A percentile compares a stretch with the other conserved stretches of the same genome.
These are phyloP conservation scores for Serrognathus titanus DNA, from an alignment of 2,888 invertebrate species.

Conservation along the genomic window DNA sequence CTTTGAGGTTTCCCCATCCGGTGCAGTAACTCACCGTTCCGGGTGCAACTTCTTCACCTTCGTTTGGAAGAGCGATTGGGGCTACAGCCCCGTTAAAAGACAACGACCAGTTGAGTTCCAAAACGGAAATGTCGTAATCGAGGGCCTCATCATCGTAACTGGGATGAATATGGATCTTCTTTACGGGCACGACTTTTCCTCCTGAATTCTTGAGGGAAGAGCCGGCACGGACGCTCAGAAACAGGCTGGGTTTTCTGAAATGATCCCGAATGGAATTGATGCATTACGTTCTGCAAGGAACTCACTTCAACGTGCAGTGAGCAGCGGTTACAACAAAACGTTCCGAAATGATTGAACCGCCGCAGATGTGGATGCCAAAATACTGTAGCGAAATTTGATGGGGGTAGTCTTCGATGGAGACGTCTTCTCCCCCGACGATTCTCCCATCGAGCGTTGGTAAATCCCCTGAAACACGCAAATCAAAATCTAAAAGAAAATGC, in stretches of 20 bases:
- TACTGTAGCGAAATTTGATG: constrained; percentile 28
- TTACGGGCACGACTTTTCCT: constrained; percentile 19
- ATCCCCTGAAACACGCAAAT: no score
- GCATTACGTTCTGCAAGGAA: neutral
- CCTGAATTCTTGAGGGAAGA: constrained; percentile 15
- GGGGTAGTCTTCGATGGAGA: constrained; percentile 27
- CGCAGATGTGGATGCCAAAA: constrained; percentile 26
- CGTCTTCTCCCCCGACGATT: constrained; percentile 30
- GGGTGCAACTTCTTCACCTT: constrained; percentile 5
- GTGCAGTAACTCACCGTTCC: constrained; percentile 12
- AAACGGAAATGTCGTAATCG: constrained; percentile 40
- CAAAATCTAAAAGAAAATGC: no score
- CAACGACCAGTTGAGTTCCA: constrained; percentile 31
- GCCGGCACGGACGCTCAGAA: constrained; percentile 18
- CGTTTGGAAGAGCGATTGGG: constrained; percentile 11
- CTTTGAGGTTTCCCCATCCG: constrained; percentile 23
- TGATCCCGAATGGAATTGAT: neutral
- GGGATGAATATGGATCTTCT: constrained; percentile 28
- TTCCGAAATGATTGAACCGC: constrained; percentile 27
- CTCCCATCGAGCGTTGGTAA: constrained; percentile 13
- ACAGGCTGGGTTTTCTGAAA: neutral
- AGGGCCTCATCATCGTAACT: constrained; percentile 26
- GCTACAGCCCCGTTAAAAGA: constrained; percentile 4
- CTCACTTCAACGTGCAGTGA: constrained; percentile 25
- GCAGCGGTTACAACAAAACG: constrained; percentile 30